Evolutionary conservation across 1,140 invertebrate genomes (phyloP), one percentile per base, ranked within the genome.

Genomic region (Drosophila murphyi): DNA sequence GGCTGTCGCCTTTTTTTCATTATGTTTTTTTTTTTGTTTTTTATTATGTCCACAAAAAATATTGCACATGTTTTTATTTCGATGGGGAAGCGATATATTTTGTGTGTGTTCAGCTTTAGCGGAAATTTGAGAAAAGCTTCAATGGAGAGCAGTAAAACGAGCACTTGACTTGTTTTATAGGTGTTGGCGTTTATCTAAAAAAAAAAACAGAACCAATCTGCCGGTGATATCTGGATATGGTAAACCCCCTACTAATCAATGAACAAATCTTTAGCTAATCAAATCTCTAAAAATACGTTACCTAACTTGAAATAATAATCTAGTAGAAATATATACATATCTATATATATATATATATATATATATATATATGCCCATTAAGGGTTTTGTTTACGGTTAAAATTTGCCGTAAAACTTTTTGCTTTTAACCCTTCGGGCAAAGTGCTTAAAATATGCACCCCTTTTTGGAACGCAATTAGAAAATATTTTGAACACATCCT

Each of bases 361-460:
- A 20, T 10, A 39, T 7, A 4, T 7, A 8, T 39, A 8, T 41
- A 39, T 39, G 20, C 31, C 55, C 39, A 39, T 45, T 57, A 12
- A 12, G 39, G 6, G n/a, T 12, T 8, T n/a, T 8, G 35, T n/a
- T 41, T 10, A 43, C 39, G 39, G 10, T 8, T 43, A 8, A 8
- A 43, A 57, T 45, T 57, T 57, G 2, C 39, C 55, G 4, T 43
- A 57, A 28, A 45, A 56, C 37, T 56, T 35, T 41, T 56, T n/a
- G 28, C 37, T 56, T 41, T 43, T 57, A 5, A 32, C 50, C 51
- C 55, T 10, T 45, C 31, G 29, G 55, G 5, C 29, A 57, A 12
- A 7, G 39, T 43, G 3, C n/a, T 61, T 64, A 56, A 71, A 48
- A 71, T 71, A 65, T 65, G 62, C 62, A 72, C 52, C 69, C 55